Percentiles rank a stretch among this genome's conserved stretches.
These are phyloP conservation scores for Pheucticus melanocephalus DNA, from an alignment of 2,113 vertebrate species.

Conservation along the genomic window DNA sequence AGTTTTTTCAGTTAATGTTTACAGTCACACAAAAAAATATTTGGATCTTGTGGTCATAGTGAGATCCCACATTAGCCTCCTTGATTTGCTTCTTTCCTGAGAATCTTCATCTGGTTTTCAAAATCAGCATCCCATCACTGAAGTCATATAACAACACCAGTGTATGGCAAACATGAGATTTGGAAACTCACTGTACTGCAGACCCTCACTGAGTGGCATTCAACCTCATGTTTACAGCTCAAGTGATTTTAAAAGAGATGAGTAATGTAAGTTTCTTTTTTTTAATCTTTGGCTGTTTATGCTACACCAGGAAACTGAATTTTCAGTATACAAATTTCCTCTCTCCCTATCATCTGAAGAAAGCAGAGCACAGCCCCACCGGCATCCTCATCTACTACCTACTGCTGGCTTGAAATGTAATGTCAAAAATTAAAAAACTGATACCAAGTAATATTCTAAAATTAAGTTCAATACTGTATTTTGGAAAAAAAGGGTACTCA, in stretches of 20 bases:
- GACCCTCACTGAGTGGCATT: background rate
- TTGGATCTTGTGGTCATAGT: background rate
- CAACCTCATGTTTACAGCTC: background rate
- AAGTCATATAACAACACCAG: background rate
- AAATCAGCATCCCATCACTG: background rate
- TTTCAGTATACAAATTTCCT: background rate
- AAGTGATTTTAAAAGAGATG: background rate
- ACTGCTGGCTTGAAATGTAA: background rate
- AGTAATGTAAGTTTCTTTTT: fast-evolving
- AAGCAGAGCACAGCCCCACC: background rate
- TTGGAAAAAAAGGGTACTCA: background rate
- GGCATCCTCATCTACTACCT: background rate
- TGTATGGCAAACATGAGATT: fast-evolving
- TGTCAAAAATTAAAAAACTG: background rate
- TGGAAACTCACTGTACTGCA: background rate
- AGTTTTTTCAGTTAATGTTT: background rate
- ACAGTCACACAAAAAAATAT: background rate
- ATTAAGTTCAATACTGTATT: background rate
- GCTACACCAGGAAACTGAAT: background rate
- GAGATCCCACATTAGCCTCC: background rate
- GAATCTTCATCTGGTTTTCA: background rate
- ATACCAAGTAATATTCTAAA: background rate
- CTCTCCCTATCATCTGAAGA: background rate
- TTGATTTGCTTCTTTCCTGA: background rate
- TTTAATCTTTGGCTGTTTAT: background rate